Percentiles rank a stretch among this genome's conserved stretches.
phyloP scores from a whole-genome alignment of 2,888 invertebrate species.

The Amiota mariae region DNA sequence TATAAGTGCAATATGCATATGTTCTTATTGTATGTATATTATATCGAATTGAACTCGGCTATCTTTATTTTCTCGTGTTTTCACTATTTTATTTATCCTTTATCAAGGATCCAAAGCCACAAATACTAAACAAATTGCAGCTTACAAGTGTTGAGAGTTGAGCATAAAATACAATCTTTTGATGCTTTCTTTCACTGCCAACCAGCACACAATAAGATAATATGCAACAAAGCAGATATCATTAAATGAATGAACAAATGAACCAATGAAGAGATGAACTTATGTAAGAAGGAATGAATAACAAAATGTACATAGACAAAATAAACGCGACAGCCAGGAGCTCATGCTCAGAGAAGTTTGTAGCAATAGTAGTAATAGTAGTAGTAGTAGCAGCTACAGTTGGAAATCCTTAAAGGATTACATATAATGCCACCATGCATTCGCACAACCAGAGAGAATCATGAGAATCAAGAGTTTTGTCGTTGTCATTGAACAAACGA shows the following conservation, averaged over 20 bases:
- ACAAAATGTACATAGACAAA: neutral
- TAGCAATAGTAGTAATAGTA: neutral
- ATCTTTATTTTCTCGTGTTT: too few species aligned
- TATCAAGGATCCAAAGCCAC: too few species aligned
- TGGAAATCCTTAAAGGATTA: slow-evolving; percentile 14
- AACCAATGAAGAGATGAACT: neutral
- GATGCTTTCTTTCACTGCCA: neutral
- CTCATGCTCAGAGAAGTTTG: neutral
- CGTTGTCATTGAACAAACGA: neutral
- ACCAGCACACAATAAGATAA: neutral
- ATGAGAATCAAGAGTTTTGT: neutral
- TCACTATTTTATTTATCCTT: too few species aligned
- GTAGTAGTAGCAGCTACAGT: neutral
- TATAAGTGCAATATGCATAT: too few species aligned
- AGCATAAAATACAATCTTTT: slow-evolving; percentile 8
- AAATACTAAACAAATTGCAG: neutral
- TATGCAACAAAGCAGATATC: neutral
- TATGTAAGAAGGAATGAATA: neutral
- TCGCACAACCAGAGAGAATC: too few species aligned
- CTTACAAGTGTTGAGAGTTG: neutral
- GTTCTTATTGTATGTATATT: too few species aligned
- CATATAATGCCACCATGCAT: too few species aligned
- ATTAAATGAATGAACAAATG: slow-evolving; percentile 7
- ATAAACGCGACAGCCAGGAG: neutral
- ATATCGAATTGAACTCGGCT: too few species aligned